These are phyloP conservation scores for Centruroides vittatus DNA, from an alignment of 1,140 invertebrate genomes.

Conservation along the genomic window DNA sequence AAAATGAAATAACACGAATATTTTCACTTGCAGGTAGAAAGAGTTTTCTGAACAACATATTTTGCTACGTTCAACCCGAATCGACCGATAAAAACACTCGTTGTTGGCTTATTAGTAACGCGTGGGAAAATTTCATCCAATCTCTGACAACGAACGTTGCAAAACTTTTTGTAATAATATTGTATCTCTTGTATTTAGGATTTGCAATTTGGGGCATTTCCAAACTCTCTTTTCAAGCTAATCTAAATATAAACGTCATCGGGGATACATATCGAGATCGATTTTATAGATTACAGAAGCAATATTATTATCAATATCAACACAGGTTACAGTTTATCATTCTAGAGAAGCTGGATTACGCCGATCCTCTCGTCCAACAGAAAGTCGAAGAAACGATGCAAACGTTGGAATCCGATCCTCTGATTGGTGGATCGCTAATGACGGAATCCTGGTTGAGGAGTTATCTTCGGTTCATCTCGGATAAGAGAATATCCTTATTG, in stretches of 20 bases:
- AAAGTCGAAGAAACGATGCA: constrained; percentile 62
- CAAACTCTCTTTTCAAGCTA: no score
- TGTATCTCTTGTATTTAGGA: no score
- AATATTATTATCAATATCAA: constrained; percentile 76
- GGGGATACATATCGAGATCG: constrained; percentile 79
- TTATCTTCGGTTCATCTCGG: constrained; percentile 59
- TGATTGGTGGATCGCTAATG: constrained; percentile 53
- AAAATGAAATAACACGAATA: no score
- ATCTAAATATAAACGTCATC: constrained; percentile 25
- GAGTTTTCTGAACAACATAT: no score
- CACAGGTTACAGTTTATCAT: constrained; percentile 57
- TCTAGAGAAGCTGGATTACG: constrained; percentile 68
- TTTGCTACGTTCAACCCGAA: no score
- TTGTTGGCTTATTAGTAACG: no score
- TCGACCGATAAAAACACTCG: no score
- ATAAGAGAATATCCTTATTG: constrained; percentile 47
- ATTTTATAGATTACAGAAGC: constrained; percentile 75
- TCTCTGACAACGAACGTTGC: no score
- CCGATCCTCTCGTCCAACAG: constrained; percentile 55
- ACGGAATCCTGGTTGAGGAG: constrained; percentile 81
- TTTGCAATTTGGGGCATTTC: no score
- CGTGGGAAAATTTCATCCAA: no score
- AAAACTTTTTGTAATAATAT: no score
- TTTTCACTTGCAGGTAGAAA: no score
- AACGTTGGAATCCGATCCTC: constrained; percentile 64